Conservation (phyloP, 2,888 invertebrate species). For the Drymonia ruficornis region DNA sequence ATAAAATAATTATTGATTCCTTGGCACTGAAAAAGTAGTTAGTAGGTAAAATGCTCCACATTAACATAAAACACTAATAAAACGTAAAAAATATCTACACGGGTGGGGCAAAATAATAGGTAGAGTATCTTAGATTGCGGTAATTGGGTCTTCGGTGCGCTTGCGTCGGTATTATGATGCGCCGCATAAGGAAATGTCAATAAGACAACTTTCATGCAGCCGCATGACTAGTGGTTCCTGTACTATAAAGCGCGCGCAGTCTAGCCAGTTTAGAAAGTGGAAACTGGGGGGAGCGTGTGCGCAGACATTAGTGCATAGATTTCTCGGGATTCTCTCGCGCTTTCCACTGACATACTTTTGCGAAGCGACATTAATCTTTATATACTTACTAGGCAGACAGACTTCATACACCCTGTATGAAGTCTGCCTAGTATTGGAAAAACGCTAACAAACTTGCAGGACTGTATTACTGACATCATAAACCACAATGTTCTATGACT, state of each 20-base stretch:
- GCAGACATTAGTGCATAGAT: slow-evolving; percentile 72
- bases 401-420: no score
- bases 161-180: slow-evolving; percentile 26
- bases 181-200: slow-evolving; percentile 69
- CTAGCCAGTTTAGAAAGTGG: slow-evolving; percentile 82
- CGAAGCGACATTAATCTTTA: slow-evolving; percentile 38
- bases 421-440: no score
- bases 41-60: neutral
- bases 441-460: no score
- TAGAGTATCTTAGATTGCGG: neutral
- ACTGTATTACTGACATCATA: no score
- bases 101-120: neutral
- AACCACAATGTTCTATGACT: no score
- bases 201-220: slow-evolving; percentile 72
- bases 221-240: slow-evolving; percentile 69
- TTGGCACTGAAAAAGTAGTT: slow-evolving; percentile 24
- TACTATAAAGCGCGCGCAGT: slow-evolving; percentile 68
- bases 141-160: neutral
- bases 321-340: slow-evolving; percentile 83
- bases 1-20: no score
- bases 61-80: neutral
- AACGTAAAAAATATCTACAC: neutral
- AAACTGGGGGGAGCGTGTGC: slow-evolving; percentile 67
- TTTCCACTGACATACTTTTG: slow-evolving; percentile 82
- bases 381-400: neutral